Conservation (phyloP, 2,113 vertebrate genomes). For the Percina caprodes region DNA sequence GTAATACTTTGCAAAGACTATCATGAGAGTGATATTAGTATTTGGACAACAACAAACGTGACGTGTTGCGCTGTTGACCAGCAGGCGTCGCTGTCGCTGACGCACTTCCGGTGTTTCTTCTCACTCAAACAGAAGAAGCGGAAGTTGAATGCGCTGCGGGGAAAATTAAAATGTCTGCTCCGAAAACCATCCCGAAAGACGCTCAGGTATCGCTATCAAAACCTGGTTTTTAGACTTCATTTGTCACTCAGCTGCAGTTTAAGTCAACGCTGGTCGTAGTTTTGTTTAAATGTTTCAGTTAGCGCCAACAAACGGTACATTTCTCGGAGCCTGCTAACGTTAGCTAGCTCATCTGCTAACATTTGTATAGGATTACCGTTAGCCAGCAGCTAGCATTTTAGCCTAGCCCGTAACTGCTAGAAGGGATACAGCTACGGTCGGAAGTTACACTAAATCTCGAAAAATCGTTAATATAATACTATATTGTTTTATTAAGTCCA, state of each 20-base stretch:
- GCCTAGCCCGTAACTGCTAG: slow-evolving; percentile 4
- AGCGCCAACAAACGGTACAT: fast-evolving
- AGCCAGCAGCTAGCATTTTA: neutral
- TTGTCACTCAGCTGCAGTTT: fast-evolving
- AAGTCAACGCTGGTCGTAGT: fast-evolving
- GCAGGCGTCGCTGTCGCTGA: neutral
- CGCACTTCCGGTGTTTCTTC: neutral
- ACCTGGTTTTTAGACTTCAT: fast-evolving
- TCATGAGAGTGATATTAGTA: too few relatives aligned
- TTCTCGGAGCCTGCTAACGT: neutral
- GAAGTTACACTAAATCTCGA: too few relatives aligned
- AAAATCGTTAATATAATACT: too few relatives aligned
- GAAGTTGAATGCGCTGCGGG: neutral
- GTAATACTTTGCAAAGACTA: too few relatives aligned
- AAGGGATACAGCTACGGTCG: too few relatives aligned
- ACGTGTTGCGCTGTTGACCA: neutral
- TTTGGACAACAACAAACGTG: too few relatives aligned
- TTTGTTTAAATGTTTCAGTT: fast-evolving
- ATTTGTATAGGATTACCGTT: neutral
- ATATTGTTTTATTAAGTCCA: too few relatives aligned
- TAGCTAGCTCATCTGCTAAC: slow-evolving; percentile 17
- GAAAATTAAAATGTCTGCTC: slow-evolving; percentile 69
- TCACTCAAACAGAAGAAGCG: slow-evolving; percentile 35
- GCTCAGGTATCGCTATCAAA: slow-evolving; percentile 62
- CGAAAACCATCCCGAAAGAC: slow-evolving; percentile 78